Evolutionary conservation across 2,113 vertebrate species (phyloP).

Genomic region (Salvelinus sp.): DNA sequence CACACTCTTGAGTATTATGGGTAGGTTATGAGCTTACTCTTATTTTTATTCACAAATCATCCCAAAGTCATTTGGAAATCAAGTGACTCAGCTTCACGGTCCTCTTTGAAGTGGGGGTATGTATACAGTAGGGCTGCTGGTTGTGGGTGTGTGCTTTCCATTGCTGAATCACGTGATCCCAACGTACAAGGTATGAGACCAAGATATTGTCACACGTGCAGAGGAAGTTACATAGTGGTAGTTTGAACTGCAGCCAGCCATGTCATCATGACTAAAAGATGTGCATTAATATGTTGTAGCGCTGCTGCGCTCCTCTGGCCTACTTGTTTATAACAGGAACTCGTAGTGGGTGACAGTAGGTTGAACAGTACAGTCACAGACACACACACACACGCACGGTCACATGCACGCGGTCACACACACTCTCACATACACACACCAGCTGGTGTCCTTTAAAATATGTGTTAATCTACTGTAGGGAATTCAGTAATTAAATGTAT

Average conservation of each 20-base stretch:
- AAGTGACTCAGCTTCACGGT: neutral
- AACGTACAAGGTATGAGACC: neutral
- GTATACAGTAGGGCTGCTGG: neutral
- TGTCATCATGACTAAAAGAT: neutral
- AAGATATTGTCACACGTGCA: neutral
- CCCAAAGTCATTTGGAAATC: neutral
- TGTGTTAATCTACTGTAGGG: conserved; percentile 23
- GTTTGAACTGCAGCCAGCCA: neutral
- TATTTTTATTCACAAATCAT: neutral
- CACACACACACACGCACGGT: conserved; percentile 49
- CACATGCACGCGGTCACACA: too few relatives aligned
- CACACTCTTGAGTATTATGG: neutral
- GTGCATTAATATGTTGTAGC: conserved; percentile 9
- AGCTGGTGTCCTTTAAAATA: conserved; percentile 46
- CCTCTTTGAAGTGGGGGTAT: neutral
- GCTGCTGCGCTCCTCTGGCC: conserved; percentile 29
- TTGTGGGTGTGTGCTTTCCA: neutral
- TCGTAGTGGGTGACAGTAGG: conserved; percentile 15
- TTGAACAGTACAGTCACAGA: conserved; percentile 38
- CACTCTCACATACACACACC: conserved; percentile 31
- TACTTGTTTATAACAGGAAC: conserved; percentile 44
- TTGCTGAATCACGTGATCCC: neutral
- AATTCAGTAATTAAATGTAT: too few relatives aligned
- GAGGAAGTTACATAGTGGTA: neutral
- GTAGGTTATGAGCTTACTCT: neutral